phyloP scores from a whole-genome alignment of 2,113 vertebrate genomes.

The Cathartes aura region DNA sequence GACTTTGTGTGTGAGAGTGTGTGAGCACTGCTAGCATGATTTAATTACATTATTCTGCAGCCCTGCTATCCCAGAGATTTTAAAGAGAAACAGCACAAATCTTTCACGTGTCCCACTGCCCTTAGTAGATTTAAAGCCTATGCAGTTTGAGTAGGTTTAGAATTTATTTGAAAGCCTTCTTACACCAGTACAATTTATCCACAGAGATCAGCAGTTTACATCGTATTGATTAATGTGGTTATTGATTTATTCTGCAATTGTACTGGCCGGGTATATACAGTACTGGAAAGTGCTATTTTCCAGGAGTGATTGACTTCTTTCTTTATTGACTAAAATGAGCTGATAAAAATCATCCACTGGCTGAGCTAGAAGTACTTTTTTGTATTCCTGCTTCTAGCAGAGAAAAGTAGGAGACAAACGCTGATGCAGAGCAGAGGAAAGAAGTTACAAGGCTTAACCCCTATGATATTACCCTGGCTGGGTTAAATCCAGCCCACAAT shows the following conservation, averaged over 20 bases:
- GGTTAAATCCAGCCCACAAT: neutral
- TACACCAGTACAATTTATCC: conserved; percentile 56
- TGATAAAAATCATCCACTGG: conserved; percentile 59
- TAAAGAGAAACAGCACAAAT: conserved; percentile 14
- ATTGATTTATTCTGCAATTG: conserved; percentile 57
- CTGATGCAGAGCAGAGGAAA: neutral
- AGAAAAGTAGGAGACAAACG: neutral
- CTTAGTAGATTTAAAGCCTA: conserved; percentile 39
- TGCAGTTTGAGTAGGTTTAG: conserved; percentile 41
- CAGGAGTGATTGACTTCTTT: conserved; percentile 69
- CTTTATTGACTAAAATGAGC: conserved; percentile 75
- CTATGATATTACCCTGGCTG: neutral
- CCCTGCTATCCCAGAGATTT: neutral
- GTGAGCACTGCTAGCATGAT: neutral
- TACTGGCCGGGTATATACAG: conserved; percentile 14
- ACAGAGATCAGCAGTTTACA: conserved; percentile 71
- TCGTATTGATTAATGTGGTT: conserved; percentile 65
- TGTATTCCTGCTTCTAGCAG: conserved; percentile 17
- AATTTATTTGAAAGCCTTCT: conserved; percentile 61
- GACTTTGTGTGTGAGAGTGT: neutral
- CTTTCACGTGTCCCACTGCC: neutral
- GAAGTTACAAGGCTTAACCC: neutral
- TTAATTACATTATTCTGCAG: conserved; percentile 17
- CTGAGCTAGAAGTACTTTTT: conserved; percentile 4
- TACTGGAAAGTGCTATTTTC: conserved; percentile 29